A percentile compares a stretch with the other conserved stretches of the same genome.
Evolutionary conservation across 92 coral and sea anemone species (phyloP).

Genomic region (Epizoanthus stellaris): DNA sequence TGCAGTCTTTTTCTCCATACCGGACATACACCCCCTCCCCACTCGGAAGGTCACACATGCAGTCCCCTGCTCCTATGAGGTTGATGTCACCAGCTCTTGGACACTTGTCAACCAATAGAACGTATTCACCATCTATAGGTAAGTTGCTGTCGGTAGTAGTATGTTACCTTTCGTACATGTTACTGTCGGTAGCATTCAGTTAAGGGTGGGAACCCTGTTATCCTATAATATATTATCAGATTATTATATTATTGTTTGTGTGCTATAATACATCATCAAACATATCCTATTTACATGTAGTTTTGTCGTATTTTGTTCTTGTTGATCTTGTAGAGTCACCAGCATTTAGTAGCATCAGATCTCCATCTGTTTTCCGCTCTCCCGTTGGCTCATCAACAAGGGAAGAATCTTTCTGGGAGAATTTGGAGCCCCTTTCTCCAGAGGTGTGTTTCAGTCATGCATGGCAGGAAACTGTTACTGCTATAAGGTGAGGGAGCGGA

Average conservation of each 20-base stretch:
- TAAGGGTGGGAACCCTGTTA: not conserved
- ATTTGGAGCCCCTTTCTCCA: constrained; percentile 84
- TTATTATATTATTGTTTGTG: too few relatives aligned
- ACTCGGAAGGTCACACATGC: constrained; percentile 64
- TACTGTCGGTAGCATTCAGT: not conserved
- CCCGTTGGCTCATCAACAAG: constrained; percentile 70
- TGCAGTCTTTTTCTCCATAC: constrained; percentile 73
- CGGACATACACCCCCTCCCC: constrained; percentile 80
- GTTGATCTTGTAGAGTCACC: constrained; percentile 65
- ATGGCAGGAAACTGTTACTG: constrained; percentile 92
- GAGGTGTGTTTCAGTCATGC: constrained; percentile 81
- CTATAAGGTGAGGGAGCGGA: constrained; percentile 65
- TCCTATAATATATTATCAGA: too few relatives aligned
- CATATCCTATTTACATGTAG: too few relatives aligned
- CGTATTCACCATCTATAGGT: constrained; percentile 77
- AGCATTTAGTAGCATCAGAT: constrained; percentile 57
- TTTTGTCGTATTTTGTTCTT: not conserved
- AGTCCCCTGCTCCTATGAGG: constrained; percentile 77
- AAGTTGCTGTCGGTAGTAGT: constrained; percentile 11
- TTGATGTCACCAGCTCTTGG: constrained; percentile 83
- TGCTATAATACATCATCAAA: too few relatives aligned
- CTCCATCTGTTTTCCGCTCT: constrained; percentile 81
- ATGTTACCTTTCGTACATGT: too few relatives aligned
- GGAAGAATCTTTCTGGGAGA: constrained; percentile 90
- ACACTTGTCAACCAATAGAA: constrained; percentile 61